A percentile compares a stretch with the other conserved stretches of the same genome.
These are phyloP conservation scores for Cynaeus angustus DNA, from an alignment of 2,888 invertebrate species.

Conservation along the genomic window DNA sequence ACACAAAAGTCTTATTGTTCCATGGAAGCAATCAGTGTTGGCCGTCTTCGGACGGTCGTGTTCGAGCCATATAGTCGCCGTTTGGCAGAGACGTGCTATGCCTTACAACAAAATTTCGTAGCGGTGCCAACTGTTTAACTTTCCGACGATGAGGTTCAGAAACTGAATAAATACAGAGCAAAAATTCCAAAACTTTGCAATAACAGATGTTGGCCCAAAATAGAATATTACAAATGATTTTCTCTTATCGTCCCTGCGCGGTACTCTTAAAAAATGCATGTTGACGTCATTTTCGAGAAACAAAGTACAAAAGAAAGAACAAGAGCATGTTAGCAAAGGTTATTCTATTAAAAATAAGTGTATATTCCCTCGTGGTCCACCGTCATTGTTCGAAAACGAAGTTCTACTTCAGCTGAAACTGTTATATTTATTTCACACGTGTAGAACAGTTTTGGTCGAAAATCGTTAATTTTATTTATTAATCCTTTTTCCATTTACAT, in stretches of 20 bases:
- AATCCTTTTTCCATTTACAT: background rate
- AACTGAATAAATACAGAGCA: too few species aligned
- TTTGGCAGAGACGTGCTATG: conserved; percentile 41
- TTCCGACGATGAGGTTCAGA: background rate
- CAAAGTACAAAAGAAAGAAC: conserved; percentile 5
- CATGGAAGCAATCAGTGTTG: conserved; percentile 52
- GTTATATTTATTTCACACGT: conserved; percentile 22
- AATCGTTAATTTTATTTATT: conserved; percentile 15
- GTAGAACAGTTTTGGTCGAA: background rate
- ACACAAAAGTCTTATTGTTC: conserved; percentile 51
- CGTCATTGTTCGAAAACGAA: conserved; percentile 30
- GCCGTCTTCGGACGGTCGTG: conserved; percentile 24
- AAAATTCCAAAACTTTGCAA: too few species aligned
- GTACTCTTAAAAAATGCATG: conserved; percentile 8
- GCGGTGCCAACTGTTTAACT: conserved; percentile 1
- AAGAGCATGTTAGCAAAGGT: conserved; percentile 7
- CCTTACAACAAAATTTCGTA: conserved; percentile 24
- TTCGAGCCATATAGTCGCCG: conserved; percentile 44
- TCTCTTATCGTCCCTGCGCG: background rate
- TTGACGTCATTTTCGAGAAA: conserved; percentile 15
- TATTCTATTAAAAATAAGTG: conserved; percentile 34
- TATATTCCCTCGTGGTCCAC: conserved; percentile 9
- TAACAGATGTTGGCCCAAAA: too few species aligned
- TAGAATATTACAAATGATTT: too few species aligned
- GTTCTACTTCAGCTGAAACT: conserved; percentile 5